Conservation (phyloP, 1,140 invertebrate species). For the Glossosoma conforme region DNA sequence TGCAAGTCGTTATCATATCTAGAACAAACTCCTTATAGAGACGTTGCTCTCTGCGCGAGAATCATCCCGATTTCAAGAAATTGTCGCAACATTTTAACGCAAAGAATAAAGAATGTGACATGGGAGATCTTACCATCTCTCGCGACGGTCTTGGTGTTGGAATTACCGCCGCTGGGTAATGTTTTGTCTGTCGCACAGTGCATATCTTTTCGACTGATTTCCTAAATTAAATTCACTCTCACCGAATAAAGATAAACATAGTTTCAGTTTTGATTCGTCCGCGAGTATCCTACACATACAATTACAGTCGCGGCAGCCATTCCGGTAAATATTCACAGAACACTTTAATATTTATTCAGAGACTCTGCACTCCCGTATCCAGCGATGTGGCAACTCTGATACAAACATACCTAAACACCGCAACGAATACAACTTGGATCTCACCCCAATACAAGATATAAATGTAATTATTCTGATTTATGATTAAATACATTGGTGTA, state of each 20-base stretch:
- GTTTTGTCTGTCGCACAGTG: constrained; percentile 51
- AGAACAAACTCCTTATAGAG: no score
- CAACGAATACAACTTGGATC: no score
- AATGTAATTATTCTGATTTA: no score
- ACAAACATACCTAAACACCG: no score
- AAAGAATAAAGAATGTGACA: constrained; percentile 37
- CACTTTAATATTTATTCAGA: constrained; percentile 6
- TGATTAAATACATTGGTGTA: no score
- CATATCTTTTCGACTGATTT: constrained; percentile 36
- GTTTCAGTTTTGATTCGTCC: constrained; percentile 34
- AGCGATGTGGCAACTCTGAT: no score
- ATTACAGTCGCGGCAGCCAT: constrained; percentile 47
- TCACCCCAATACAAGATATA: no score
- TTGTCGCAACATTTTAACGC: no score
- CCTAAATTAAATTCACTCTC: constrained; percentile 20
- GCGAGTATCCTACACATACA: constrained; percentile 39
- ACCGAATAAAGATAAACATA: constrained; percentile 22
- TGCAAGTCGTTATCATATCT: no score
- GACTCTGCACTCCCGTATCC: no score
- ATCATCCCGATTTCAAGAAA: no score
- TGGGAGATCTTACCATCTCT: constrained; percentile 51
- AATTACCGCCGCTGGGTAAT: constrained; percentile 48
- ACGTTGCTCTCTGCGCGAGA: no score
- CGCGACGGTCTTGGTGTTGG: constrained; percentile 47
- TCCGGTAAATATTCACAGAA: constrained; percentile 46